These are phyloP conservation scores for Trachelus tabidus DNA, from an alignment of 2,888 invertebrate species.

Conservation along the genomic window DNA sequence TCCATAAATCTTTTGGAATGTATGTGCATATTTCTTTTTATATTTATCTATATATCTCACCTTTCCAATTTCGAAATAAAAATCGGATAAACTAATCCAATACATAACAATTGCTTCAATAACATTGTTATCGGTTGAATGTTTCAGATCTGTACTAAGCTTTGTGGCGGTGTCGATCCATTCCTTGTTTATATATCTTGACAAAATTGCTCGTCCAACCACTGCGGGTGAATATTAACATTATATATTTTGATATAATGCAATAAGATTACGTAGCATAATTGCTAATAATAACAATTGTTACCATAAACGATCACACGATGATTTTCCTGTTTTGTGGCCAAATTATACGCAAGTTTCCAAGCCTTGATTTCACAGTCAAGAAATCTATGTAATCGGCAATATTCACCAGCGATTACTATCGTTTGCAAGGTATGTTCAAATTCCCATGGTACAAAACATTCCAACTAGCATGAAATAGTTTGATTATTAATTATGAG, in stretches of 20 bases:
- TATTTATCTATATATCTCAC: constrained; percentile 24
- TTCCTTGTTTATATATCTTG: constrained; percentile 40
- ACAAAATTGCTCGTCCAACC: constrained; percentile 48
- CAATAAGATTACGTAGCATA: not conserved
- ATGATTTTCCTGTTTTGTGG: constrained; percentile 40
- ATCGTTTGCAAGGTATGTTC: constrained; percentile 37
- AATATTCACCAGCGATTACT: constrained; percentile 55
- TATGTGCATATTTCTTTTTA: not conserved
- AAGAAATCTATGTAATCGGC: constrained; percentile 50
- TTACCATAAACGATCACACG: constrained; percentile 48
- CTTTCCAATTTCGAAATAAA: constrained; percentile 51
- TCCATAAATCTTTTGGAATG: not conserved
- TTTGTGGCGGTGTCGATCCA: constrained; percentile 48
- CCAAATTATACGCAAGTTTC: constrained; percentile 51
- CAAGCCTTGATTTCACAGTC: constrained; percentile 49
- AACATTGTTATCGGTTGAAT: constrained; percentile 30
- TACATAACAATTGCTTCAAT: constrained; percentile 42
- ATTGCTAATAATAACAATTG: not conserved
- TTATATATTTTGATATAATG: constrained; percentile 1
- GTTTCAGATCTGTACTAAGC: constrained; percentile 26
- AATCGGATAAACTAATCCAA: constrained; percentile 54
- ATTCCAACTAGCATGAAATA: not conserved
- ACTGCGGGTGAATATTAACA: constrained; percentile 35
- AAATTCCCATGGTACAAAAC: not conserved
- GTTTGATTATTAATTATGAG: not conserved